Base-by-base conservation (phyloP, 2,797 vertebrate genomes). In the Borostomias antarcticus region DNA sequence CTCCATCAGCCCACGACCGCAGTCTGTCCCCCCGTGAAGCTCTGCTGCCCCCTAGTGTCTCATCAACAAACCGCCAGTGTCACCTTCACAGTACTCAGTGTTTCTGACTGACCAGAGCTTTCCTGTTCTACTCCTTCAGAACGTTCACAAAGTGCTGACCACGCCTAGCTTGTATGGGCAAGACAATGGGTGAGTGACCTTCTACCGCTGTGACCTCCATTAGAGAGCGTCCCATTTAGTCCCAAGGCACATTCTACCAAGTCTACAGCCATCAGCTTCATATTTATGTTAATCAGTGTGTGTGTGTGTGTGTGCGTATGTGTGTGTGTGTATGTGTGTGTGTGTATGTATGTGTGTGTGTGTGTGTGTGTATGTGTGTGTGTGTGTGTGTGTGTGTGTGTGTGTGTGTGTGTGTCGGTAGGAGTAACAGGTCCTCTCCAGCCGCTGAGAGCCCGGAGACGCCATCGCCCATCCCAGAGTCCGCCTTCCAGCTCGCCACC, bases 141-240 rank as follows among this genome's bases (percentile, higher is more conserved):
- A 95, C 0, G 93, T 95, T 75, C 95, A 96, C 82, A 94, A 92
- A 80, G 89, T 95, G 76, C 88, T 97, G 75, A 92, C 91, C 5
- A 75, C 85, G 5, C 85, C 88, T 40, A 85, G 82, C 40, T 80
- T 91, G 59, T 85, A 88, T 47, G 83, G 82, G 52, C 85, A 74
- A 26, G 92, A 93, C 30, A 89, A 81, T 48, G 86, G 94, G 95
- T 96, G 86, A 89, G 88, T 76, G 37, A 21, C 29, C 21, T 43
- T 48, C 1, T 8, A 50, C 8, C 2, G 4, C 25, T 26, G 21
- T 52, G 5, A 23, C 8, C 9, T 56, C 13, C 17, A 53, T 13
- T 59, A 66, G 66, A 4, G 32, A 0, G 7, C 37, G 2, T 3
- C n/a, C 9, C 19, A 23, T 28, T 26, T 23, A 15, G n/a, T n/a